phyloP scores from a whole-genome alignment of 1,140 invertebrate species.

The Bombus pyrosoma region DNA sequence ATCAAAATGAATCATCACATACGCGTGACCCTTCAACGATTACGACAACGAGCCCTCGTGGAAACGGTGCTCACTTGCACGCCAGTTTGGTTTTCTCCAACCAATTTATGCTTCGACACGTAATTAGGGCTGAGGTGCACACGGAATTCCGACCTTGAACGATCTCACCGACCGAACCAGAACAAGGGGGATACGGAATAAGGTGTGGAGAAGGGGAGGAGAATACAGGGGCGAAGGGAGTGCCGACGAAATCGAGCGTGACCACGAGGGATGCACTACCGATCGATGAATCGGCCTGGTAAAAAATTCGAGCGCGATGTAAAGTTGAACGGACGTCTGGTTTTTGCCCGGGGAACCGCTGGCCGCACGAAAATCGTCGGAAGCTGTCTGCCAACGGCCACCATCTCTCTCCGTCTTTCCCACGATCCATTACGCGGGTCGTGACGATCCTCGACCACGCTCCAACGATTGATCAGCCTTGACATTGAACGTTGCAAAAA shows the following conservation, averaged over 20 bases:
- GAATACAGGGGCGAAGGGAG: constrained; percentile 9
- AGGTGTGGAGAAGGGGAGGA: constrained; percentile 37
- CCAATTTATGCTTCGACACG: constrained; percentile 55
- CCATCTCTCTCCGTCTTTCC: constrained; percentile 18
- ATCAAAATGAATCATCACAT: neutral
- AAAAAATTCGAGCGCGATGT: constrained; percentile 44
- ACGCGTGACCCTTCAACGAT: neutral
- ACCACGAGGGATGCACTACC: constrained; percentile 36
- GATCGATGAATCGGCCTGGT: constrained; percentile 29
- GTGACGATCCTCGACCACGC: neutral
- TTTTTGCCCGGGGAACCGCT: constrained; percentile 20
- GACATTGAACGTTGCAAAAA: neutral
- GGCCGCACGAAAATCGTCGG: constrained; percentile 36
- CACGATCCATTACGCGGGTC: constrained; percentile 32
- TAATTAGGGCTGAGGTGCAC: constrained; percentile 55
- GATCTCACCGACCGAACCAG: neutral
- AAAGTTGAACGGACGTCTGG: constrained; percentile 33
- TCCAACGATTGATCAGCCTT: constrained; percentile 14
- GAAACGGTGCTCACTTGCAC: neutral
- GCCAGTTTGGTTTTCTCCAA: constrained; percentile 51
- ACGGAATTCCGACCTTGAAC: constrained; percentile 53
- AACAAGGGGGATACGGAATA: constrained; percentile 9
- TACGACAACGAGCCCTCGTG: neutral
- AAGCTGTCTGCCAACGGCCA: constrained; percentile 10
- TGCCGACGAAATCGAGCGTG: constrained; percentile 55